A percentile compares a stretch with the other conserved stretches of the same genome.
phyloP scores from a whole-genome alignment of 2,888 invertebrate genomes.

The Halictus quadricinctus region DNA sequence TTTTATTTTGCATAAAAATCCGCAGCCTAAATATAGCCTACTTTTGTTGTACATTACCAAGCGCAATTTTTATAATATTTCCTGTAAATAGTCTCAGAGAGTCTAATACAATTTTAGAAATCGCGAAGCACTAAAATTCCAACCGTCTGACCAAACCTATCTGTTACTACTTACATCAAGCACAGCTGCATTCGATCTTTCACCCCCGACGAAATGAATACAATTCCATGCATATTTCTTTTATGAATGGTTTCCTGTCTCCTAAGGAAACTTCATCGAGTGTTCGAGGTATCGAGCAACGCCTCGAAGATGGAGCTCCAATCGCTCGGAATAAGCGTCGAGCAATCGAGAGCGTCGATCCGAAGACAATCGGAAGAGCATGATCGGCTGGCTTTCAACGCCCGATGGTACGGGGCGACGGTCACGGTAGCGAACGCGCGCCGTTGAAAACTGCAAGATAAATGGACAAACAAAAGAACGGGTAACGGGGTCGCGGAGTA shows the following conservation, averaged over 20 bases:
- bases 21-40: too few species aligned
- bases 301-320: neutral
- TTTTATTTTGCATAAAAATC: too few species aligned
- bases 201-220: neutral
- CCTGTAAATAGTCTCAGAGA: neutral
- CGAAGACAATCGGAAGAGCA: neutral
- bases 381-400: neutral
- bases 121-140: neutral
- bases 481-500: conserved; percentile 17
- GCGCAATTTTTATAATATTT: too few species aligned
- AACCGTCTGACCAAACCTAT: neutral
- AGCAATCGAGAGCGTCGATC: neutral
- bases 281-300: neutral
- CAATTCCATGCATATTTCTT: neutral
- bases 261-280: neutral
- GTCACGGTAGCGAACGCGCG: neutral
- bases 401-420: neutral
- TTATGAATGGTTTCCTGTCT: neutral
- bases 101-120: neutral
- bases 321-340: neutral
- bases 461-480: conserved; percentile 47
- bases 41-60: too few species aligned
- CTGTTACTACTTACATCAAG: neutral
- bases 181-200: neutral
- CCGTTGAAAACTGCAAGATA: conserved; percentile 32